Evolutionary conservation across 2,888 invertebrate genomes (phyloP).

Genomic region (Glaucopsyche alexis): DNA sequence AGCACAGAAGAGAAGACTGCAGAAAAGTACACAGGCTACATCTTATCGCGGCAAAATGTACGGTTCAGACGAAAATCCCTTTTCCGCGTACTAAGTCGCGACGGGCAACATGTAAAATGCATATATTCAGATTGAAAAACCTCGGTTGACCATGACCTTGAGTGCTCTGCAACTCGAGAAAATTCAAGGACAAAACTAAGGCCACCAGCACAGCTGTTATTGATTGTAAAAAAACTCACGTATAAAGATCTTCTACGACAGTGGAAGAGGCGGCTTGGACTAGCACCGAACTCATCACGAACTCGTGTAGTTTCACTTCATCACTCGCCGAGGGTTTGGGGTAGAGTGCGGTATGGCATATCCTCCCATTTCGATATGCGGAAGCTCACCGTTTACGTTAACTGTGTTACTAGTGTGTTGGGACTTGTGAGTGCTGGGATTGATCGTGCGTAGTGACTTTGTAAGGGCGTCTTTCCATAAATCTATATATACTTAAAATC

Average conservation of each 20-base stretch:
- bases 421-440: slow-evolving; percentile 44
- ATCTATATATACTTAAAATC: no score
- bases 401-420: slow-evolving; percentile 48
- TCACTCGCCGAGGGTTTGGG: slow-evolving; percentile 13
- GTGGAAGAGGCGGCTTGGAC: slow-evolving; percentile 60
- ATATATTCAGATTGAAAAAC: slow-evolving; percentile 7
- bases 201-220: slow-evolving; percentile 35
- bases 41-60: no score
- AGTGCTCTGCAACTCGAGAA: not conserved
- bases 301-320: slow-evolving; percentile 32
- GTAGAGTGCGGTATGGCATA: not conserved
- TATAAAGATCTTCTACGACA: slow-evolving; percentile 61
- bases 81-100: no score
- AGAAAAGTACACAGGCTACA: no score
- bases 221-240: slow-evolving; percentile 50
- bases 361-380: slow-evolving; percentile 33
- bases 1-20: no score
- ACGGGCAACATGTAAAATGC: not conserved
- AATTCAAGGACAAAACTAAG: slow-evolving; percentile 32
- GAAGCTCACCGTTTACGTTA: slow-evolving; percentile 39
- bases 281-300: slow-evolving; percentile 57
- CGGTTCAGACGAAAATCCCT: no score
- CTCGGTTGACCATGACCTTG: slow-evolving; percentile 4
- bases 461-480: slow-evolving; percentile 33
- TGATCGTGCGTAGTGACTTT: slow-evolving; percentile 39